Percentiles rank a stretch among this genome's conserved stretches.
Evolutionary conservation across 2,797 vertebrate genomes (phyloP).

Genomic region (Lindbergichthys nudifrons): DNA sequence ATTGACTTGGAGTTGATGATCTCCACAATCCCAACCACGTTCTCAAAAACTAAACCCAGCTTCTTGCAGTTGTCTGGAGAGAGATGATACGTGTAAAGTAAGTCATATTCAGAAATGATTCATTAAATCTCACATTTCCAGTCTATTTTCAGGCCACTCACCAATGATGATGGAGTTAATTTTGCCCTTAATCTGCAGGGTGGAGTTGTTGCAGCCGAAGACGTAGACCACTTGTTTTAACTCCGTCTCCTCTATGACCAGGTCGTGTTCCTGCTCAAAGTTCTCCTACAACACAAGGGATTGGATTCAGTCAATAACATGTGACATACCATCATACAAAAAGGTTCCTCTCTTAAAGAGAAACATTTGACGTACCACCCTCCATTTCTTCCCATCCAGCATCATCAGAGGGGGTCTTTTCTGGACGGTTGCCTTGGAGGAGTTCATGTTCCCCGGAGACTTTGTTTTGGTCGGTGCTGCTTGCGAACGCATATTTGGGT

Average conservation of each 20-base stretch:
- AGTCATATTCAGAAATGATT: not conserved
- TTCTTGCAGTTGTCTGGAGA: slow-evolving; percentile 96
- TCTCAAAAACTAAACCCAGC: slow-evolving; percentile 95
- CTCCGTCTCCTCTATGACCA: slow-evolving; percentile 93
- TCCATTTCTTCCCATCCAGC: slow-evolving; percentile 98
- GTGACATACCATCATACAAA: not conserved
- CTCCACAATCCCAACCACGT: slow-evolving; percentile 96
- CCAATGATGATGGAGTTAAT: slow-evolving; percentile 95
- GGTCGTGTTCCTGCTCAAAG: slow-evolving; percentile 92
- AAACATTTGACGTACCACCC: slow-evolving; percentile 88
- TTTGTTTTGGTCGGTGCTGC: slow-evolving; percentile 83
- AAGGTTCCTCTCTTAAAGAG: not conserved
- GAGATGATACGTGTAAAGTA: not conserved
- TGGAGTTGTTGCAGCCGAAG: slow-evolving; percentile 92
- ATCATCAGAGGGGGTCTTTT: slow-evolving; percentile 89
- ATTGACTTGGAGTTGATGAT: slow-evolving; percentile 95
- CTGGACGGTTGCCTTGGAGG: slow-evolving; percentile 70
- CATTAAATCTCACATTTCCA: not conserved
- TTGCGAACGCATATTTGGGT: slow-evolving; percentile 88
- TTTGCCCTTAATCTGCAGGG: slow-evolving; percentile 96
- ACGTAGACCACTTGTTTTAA: slow-evolving; percentile 96
- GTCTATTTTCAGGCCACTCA: slow-evolving; percentile 47
- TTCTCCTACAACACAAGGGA: slow-evolving; percentile 86
- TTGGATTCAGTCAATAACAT: slow-evolving; percentile 1
- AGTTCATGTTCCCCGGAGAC: slow-evolving; percentile 24